Evolutionary conservation across 2,888 invertebrate genomes (phyloP), one percentile per base, ranked within the genome.

Genomic region (Lumbricus terrestris): DNA sequence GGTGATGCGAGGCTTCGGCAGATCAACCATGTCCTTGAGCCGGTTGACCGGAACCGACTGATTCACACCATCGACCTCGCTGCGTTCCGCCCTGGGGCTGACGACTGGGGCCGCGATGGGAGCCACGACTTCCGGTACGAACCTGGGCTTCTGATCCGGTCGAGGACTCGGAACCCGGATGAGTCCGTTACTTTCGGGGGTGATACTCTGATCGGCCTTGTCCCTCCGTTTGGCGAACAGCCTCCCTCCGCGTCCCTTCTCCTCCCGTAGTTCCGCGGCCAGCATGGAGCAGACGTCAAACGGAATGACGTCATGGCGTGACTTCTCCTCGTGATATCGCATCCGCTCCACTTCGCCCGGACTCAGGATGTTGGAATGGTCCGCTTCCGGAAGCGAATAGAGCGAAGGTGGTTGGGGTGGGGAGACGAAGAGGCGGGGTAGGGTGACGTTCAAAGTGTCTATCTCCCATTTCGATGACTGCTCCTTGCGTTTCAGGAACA

Each of bases 401-500:
- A n/a, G 29, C 34, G 33, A 33, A 34, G 18, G 18, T 5, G 40
- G 91, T 6, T 91, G 91, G 15, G 92, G 92, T n/a, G 91, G 91
- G 20, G 91, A 83, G 11, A 91, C 89, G 23, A 88, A 29, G n/a
- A 85, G 35, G 8, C 18, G 34, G 85, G 34, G 85, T 85, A 85
- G 0, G 6, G 23, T 16, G 91, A 35, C 89, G 90, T 33, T 90
- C 90, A 15, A 47, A 34, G 54, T 89, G 54, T 91, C 91, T 5
- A 91, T 91, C n/a, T 98, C 97, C 98, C 98, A 98, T 95, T 98
- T 98, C 92, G 97, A 97, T 2, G 98, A 97, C 93, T 98, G 96
- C 95, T 98, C 98, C 96, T 98, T 98, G 94, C 98, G 96, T 95
- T 98, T 98, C 93, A 97, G 97, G 95, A 98, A 98, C 98, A 98